Base-by-base conservation (phyloP, 2,113 vertebrate species). In the Hippolais icterina region DNA sequence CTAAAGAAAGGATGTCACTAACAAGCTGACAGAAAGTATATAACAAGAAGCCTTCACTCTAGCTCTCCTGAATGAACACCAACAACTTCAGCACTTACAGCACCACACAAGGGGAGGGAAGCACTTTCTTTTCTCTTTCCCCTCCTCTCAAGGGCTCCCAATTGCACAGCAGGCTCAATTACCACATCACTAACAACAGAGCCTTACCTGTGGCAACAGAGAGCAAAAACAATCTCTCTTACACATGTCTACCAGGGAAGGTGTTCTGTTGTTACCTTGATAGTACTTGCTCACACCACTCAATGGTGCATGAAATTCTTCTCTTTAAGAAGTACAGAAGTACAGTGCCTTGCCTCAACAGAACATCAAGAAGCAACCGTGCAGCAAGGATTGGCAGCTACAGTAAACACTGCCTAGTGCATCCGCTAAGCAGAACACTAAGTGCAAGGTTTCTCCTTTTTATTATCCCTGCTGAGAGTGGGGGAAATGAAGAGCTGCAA, bases 141-240 rank as follows among this genome's bases (percentile, higher is more conserved):
- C 19, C 87, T 91, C 57, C 33, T 82, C 89, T 76, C n/a, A 87
- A 83, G 65, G 37, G 22, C 57, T 76, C 63, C 44, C 11, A 11
- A 57, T 17, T 72, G 93, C 91, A 87, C 49, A 87, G 84, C 61
- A 65, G 78, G 71, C 33, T 96, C 88, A 89, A 79, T 65, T 93
- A 83, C 46, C n/a, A 57, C 71, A 71, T 31, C 35, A 15, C 66
- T 65, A 76, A 95, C 70, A 79, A 79, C 14, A 90, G 46, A 84
- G n/a, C 70, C 49, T 50, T 54, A 91, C 66, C 78, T 54, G 78
- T 54, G 57, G 57, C 0, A 9, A 89, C 22, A 50, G 28, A 41
- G 23, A 74, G 29, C 33, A 81, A 83, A 88, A 95, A 37, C 60
- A 93, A 75, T 27, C 63, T 64, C 65, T 65, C 70, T 82, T 14